A percentile compares a stretch with the other conserved stretches of the same genome.
These are phyloP conservation scores for Solea solea DNA, from an alignment of 2,113 vertebrate species.

Conservation along the genomic window DNA sequence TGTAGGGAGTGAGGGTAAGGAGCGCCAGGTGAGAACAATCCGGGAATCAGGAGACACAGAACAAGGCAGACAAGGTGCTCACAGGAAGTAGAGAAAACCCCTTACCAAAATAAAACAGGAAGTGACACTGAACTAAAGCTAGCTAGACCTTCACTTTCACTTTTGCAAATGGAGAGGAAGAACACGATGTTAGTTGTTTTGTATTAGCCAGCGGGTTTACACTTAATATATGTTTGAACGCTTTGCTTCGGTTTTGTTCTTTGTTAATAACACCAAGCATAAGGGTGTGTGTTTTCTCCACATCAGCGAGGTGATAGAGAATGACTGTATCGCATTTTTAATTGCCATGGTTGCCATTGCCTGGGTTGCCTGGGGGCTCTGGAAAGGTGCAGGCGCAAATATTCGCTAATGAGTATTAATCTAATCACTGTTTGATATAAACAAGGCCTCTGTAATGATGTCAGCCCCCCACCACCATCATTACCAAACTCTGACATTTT, in stretches of 20 bases:
- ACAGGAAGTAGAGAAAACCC: too few species aligned
- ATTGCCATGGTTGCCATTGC: slow-evolving; percentile 80
- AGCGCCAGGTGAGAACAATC: too few species aligned
- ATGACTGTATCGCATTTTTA: slow-evolving; percentile 81
- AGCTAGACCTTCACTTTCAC: too few species aligned
- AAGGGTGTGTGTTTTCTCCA: slow-evolving; percentile 55
- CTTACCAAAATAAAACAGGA: too few species aligned
- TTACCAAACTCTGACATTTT: slow-evolving; percentile 73
- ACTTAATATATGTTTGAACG: slow-evolving; percentile 37
- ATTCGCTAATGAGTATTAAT: slow-evolving; percentile 85
- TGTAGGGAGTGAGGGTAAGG: too few species aligned
- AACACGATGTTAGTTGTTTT: neutral
- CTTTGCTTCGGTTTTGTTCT: slow-evolving; percentile 31
- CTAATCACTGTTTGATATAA: slow-evolving; percentile 82
- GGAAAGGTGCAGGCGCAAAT: slow-evolving; percentile 77
- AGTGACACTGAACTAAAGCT: too few species aligned
- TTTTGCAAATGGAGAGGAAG: too few species aligned
- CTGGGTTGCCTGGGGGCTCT: slow-evolving; percentile 64
- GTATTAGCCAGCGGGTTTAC: slow-evolving; percentile 12
- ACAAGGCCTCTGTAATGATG: slow-evolving; percentile 75
- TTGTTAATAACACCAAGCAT: slow-evolving; percentile 22
- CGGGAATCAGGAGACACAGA: too few species aligned
- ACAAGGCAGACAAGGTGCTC: too few species aligned
- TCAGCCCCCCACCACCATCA: slow-evolving; percentile 60
- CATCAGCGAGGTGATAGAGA: slow-evolving; percentile 64